A percentile compares a stretch with the other conserved stretches of the same genome.
Conservation (phyloP, 1,140 invertebrate genomes). For the Trinorchestia longiramus region DNA sequence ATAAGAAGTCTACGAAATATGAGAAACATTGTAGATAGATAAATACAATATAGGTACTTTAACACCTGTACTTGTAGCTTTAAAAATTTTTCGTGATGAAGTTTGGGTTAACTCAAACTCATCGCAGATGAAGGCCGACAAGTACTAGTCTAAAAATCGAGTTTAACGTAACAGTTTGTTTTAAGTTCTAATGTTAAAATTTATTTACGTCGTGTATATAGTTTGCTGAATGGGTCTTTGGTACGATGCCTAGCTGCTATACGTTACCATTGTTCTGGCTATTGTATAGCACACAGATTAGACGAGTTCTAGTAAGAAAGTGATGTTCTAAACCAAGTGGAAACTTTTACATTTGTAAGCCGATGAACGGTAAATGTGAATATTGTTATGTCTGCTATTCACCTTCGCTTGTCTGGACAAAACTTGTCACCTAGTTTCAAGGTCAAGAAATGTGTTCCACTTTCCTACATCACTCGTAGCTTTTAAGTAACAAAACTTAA, state of each 20-base stretch:
- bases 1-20: not conserved
- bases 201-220: not conserved
- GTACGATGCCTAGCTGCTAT: not conserved
- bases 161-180: not conserved
- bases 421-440: not conserved
- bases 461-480: not conserved
- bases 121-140: not conserved
- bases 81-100: not conserved
- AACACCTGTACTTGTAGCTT: not conserved
- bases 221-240: not conserved
- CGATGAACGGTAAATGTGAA: no score
- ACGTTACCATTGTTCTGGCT: not conserved
- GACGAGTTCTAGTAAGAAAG: not conserved
- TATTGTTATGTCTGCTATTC: no score
- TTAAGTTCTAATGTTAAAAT: conserved; percentile 3
- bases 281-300: not conserved
- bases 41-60: not conserved
- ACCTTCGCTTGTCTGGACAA: not conserved
- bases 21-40: not conserved
- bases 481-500: not conserved
- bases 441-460: not conserved
- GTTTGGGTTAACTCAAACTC: not conserved
- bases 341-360: no score
- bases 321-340: no score
- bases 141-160: not conserved